These are phyloP conservation scores for Triplophysa siluroides DNA, from an alignment of 2,113 vertebrate species.

Conservation along the genomic window DNA sequence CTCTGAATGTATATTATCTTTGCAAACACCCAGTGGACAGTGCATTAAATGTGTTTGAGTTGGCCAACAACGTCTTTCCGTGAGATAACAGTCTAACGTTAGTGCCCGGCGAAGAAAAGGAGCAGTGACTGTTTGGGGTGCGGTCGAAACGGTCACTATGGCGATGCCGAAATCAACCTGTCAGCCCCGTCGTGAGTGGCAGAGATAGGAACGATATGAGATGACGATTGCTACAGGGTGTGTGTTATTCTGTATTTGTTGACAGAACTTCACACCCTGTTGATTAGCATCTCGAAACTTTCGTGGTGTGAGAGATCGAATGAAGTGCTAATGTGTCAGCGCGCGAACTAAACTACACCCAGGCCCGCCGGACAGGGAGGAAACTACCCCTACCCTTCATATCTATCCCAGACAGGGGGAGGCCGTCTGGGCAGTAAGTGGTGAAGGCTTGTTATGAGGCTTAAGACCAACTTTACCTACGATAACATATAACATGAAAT, in stretches of 20 bases:
- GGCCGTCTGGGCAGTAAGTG: slow-evolving; percentile 1
- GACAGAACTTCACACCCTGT: slow-evolving; percentile 50
- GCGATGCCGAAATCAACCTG: slow-evolving; percentile 60
- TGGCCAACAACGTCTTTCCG: slow-evolving; percentile 87
- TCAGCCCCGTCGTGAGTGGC: slow-evolving; percentile 70
- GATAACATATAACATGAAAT: neutral
- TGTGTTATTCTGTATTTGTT: slow-evolving; percentile 29
- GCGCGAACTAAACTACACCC: slow-evolving; percentile 5
- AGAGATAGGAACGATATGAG: slow-evolving; percentile 77
- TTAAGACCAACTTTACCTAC: neutral
- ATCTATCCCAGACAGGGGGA: slow-evolving; percentile 35
- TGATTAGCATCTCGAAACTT: slow-evolving; percentile 52
- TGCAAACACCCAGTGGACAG: slow-evolving; percentile 81
- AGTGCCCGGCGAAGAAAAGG: slow-evolving; percentile 50
- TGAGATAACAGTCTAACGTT: slow-evolving; percentile 83
- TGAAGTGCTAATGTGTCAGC: slow-evolving; percentile 37
- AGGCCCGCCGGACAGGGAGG: neutral
- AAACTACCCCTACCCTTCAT: neutral
- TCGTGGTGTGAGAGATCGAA: slow-evolving; percentile 27
- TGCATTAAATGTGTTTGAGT: slow-evolving; percentile 86
- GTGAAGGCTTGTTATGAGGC: neutral
- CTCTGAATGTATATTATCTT: slow-evolving; percentile 76
- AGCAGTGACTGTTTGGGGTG: slow-evolving; percentile 47
- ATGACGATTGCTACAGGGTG: slow-evolving; percentile 54
- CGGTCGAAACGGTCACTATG: slow-evolving; percentile 71